Conservation (phyloP, 1,140 invertebrate genomes). For the Reticulitermes speratus region DNA sequence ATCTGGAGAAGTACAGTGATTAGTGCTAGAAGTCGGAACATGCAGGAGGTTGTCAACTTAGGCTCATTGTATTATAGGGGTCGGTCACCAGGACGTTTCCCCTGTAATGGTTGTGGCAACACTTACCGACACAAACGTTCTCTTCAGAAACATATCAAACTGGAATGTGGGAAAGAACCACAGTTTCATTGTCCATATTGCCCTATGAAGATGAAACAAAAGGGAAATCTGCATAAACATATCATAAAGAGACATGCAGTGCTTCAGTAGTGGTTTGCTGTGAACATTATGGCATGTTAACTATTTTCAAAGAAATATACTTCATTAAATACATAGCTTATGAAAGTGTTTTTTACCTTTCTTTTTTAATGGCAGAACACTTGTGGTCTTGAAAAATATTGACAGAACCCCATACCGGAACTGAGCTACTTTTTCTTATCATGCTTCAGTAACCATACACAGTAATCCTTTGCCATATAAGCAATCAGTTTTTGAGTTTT, state of each 20-base stretch:
- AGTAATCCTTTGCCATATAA: too few relatives aligned
- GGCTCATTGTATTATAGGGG: not conserved
- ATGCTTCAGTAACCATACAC: too few relatives aligned
- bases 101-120: conserved; percentile 38
- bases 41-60: not conserved
- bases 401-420: too few relatives aligned
- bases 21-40: conserved; percentile 5
- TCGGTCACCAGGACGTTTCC: not conserved
- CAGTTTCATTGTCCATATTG: conserved; percentile 41
- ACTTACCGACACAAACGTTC: conserved; percentile 51
- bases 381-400: too few relatives aligned
- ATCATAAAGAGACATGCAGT: not conserved
- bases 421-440: too few relatives aligned
- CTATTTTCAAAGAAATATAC: not conserved
- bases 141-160: conserved; percentile 59
- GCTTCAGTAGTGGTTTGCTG: not conserved
- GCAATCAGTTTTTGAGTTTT: too few relatives aligned
- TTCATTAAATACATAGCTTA: not conserved
- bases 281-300: not conserved
- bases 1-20: conserved; percentile 34
- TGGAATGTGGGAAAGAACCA: conserved; percentile 56
- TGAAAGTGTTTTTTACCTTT: too few relatives aligned
- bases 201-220: not conserved
- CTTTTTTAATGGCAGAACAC: too few relatives aligned
- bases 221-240: not conserved